Base-by-base conservation (phyloP, 2,888 invertebrate genomes). In the Drosophila neotestacea region DNA sequence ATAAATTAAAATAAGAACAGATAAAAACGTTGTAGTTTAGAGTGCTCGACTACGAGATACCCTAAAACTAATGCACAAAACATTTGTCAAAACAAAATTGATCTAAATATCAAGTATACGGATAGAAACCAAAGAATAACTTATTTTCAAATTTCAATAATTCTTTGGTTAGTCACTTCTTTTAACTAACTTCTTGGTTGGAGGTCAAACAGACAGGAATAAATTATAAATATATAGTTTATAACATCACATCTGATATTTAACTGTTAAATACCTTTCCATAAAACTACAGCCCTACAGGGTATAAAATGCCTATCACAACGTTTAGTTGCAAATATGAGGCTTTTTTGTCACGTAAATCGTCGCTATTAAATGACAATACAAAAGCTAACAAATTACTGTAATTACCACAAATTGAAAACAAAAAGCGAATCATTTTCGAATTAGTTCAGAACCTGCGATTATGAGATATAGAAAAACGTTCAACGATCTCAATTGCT, bases 371-470 rank as follows among this genome's bases (percentile, higher is more conserved):
- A 70, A 86, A 84, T 84, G 61, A 64, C 70, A 67, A 61, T 58
- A 82, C 84, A 81, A 84, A 83, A 75, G 78, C 75, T 67, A 69
- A 83, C 54, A 59, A 86, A 70, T 75, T 72, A 39, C 65, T 27
- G 73, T 69, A 86, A 82, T 86, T 81, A 64, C 61, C 36, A 47
- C 64, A 70, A 85, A 81, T 79, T 70, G 70, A 76, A 86, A 68
- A 79, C 74, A 85, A 79, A 79, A 79, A 77, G 64, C 62, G 5
- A 56, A 48, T 59, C 50, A 60, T 61, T 76, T 47, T 58, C 30
- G 54, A 81, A 79, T 63, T 70, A 64, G 60, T 58, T 41, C 54
- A 60, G 30, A 59, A 38, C 32, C 42, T 16, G 30, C 36, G 9
- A 48, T 32, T 32, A 32, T 7, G 32, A 3, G 6, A 41, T 69